phyloP scores from a whole-genome alignment of 2,797 vertebrate genomes.

The Xerus rutilus region DNA sequence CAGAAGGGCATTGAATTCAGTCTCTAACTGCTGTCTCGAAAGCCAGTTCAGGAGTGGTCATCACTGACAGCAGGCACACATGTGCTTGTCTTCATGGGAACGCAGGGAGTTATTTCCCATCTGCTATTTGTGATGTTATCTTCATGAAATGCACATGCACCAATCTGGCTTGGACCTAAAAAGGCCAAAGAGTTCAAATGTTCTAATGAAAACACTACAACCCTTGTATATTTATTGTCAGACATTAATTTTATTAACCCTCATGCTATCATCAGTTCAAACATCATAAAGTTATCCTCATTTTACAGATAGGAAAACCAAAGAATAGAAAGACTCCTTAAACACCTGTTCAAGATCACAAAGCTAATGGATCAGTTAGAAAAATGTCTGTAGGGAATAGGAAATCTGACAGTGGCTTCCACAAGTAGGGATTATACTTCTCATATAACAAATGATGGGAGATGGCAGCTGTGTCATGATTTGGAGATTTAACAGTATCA shows the following conservation, averaged over 20 bases:
- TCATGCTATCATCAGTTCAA: neutral
- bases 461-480: neutral
- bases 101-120: conserved; percentile 39
- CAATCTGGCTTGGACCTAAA: neutral
- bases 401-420: neutral
- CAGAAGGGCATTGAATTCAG: neutral
- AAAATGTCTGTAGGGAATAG: neutral
- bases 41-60: neutral
- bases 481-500: neutral
- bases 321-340: neutral
- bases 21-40: accelerated
- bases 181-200: neutral
- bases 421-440: neutral
- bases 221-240: neutral
- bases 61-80: neutral
- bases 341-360: neutral
- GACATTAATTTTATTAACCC: neutral
- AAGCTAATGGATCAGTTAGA: neutral
- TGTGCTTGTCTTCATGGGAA: conserved; percentile 19
- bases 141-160: conserved; percentile 64
- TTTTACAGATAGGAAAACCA: conserved; percentile 17
- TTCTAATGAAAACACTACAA: neutral
- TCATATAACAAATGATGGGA: neutral
- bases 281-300: neutral
- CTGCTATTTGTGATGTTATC: conserved; percentile 63